Conservation (phyloP, 2,113 vertebrate genomes). For the Corythoichthys intestinalis region DNA sequence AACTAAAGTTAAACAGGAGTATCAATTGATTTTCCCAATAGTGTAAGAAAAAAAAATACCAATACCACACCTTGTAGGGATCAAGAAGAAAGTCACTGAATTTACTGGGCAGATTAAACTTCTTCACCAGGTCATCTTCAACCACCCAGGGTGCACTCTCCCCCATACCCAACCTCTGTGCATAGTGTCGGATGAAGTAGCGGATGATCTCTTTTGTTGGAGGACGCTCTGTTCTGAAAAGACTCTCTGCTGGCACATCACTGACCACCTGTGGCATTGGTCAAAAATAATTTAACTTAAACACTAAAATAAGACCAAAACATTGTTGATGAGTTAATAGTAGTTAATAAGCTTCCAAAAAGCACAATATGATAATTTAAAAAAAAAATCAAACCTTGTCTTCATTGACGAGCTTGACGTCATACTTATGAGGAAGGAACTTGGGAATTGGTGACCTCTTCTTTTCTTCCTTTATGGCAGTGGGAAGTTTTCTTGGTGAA, state of each 20-base stretch:
- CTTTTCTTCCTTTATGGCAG: constrained; percentile 90
- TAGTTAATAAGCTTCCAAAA: neutral
- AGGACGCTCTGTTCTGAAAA: constrained; percentile 88
- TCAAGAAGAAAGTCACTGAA: constrained; percentile 95
- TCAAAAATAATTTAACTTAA: neutral
- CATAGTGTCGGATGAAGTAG: constrained; percentile 93
- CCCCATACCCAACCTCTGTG: constrained; percentile 83
- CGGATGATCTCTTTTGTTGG: constrained; percentile 98
- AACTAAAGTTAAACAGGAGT: constrained; percentile 70
- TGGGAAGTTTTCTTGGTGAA: constrained; percentile 91
- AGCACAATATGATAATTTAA: neutral
- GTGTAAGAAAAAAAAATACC: neutral
- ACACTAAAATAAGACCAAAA: neutral
- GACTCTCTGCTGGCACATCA: constrained; percentile 86
- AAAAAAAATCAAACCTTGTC: constrained; percentile 76
- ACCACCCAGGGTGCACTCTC: constrained; percentile 97
- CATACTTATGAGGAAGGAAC: constrained; percentile 94
- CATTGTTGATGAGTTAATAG: neutral
- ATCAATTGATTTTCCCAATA: neutral
- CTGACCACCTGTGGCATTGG: constrained; percentile 82
- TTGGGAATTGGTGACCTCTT: constrained; percentile 95
- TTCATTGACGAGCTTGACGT: constrained; percentile 90
- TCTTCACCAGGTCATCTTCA: constrained; percentile 92
- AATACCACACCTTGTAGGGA: constrained; percentile 86
- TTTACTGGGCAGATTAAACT: constrained; percentile 92